Base-by-base conservation (phyloP, 2,797 vertebrate species). In the Lagodon rhomboides region DNA sequence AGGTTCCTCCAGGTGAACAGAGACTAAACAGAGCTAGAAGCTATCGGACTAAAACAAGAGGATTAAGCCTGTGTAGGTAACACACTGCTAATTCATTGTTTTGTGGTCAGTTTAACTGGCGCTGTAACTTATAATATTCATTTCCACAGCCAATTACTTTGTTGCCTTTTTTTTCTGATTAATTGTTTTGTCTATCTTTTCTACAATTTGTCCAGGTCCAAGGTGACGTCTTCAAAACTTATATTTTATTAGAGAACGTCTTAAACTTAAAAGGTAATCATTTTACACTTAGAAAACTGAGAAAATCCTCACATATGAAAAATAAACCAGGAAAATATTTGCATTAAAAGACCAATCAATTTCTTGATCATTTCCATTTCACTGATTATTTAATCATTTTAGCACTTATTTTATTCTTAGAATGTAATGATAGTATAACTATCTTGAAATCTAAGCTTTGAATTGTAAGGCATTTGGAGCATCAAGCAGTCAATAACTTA, bases 1-100 rank as follows among this genome's bases (percentile, higher is more conserved):
- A 82, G 62, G 73, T 84, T 68, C 50, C 82, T 74, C 53, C 77
- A 85, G 82, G 66, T 75, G 79, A 86, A 87, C 63, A 77, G 66
- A 79, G 44, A 79, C 80, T 77, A 75, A 85, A 88, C 34, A 56
- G 12, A 78, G 74, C 13, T 38, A 38, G 15, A 68, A 79, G 68
- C 80, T 86, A 49, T 22, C 51, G 81, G 59, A 80, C 79, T 62
- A 54, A 83, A 90, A 84, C 81, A 87, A 79, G 61, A 83, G 75
- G 73, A 91, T 89, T 85, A 86, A 20, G 25, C 13, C 30, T 63
- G 18, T 30, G 34, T 10, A 51, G 34, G 64, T 34, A 27, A 4
- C 4, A 51, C 15, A 25, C 22, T 41, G 6, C 4, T 9, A 60
- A 60, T 44, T 1, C 0, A 12, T 54, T 1, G 27, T 23, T 53